These are phyloP conservation scores for Pantherophis vulpinus DNA, from an alignment of 2,797 vertebrate genomes.

Conservation along the genomic window DNA sequence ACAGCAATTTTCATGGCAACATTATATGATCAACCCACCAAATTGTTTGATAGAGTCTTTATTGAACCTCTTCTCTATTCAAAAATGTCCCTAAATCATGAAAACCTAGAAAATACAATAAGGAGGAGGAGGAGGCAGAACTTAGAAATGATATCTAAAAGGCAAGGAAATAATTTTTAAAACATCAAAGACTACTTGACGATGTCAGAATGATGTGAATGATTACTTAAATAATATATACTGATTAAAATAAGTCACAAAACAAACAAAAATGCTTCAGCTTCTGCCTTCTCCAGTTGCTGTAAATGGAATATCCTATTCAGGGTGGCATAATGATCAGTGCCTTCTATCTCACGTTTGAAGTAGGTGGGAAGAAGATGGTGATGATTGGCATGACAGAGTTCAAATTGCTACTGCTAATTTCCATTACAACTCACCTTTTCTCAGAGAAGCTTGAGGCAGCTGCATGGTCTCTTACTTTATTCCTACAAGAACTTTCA, in stretches of 20 bases:
- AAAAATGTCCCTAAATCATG: background rate
- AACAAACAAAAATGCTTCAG: background rate
- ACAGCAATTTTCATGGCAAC: background rate
- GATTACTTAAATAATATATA: background rate
- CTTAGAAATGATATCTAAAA: background rate
- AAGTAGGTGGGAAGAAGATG: background rate
- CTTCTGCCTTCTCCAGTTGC: background rate
- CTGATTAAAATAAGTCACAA: background rate
- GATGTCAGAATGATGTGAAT: background rate
- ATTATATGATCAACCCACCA: background rate
- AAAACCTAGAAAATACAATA: background rate
- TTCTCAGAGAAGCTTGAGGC: background rate
- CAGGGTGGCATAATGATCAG: background rate
- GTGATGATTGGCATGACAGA: background rate
- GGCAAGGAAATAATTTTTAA: background rate
- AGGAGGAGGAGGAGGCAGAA: background rate
- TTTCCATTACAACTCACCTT: background rate
- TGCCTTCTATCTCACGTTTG: background rate
- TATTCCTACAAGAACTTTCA: background rate
- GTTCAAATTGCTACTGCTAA: background rate
- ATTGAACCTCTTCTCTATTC: background rate
- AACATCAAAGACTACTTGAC: background rate
- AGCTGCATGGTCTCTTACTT: background rate
- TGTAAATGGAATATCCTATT: background rate
- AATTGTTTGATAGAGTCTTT: background rate